Evolutionary conservation across 2,888 invertebrate genomes (phyloP), one percentile per base, ranked within the genome.

Genomic region (Thumatha senex): DNA sequence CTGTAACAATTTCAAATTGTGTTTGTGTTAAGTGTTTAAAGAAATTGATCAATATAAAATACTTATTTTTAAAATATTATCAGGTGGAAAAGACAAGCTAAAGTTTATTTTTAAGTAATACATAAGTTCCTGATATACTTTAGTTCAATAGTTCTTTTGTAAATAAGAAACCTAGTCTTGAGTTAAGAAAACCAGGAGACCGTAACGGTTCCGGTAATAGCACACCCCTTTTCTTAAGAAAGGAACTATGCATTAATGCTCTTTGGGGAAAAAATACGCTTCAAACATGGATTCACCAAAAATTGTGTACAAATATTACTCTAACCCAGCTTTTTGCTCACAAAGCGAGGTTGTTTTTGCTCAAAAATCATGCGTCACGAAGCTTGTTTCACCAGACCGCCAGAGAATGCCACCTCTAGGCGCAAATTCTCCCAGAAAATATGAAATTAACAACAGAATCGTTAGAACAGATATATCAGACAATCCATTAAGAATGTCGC

Each of bases 281-380:
- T 78, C 74, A 34, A 65, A 67, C 44, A 91, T 92, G 92, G 90
- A 92, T 59, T 92, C 92, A 14, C 92, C 92, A 30, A 92, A 90
- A 74, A 92, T 92, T 8, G 82, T 92, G 1, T 92, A 92, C 74
- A 93, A 94, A 80, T 95, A 95, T 68, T 96, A 96, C 71, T 94
- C 95, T 7, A 96, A 96, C 76, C 96, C 96, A 47, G 96, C 96
- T 0, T 96, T 96, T 76, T 96, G 95, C 76, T 94, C 95, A 29
- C 94, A 95, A 82, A 96, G 96, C 76, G 96, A 96, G 73, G 94
- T 83, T 61, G 70, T 87, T 30, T 92, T 86, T 53, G 80, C 80
- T 9, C 89, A 92, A 56, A 90, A 90, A 46, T 78, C 80, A 72
- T 84, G 86, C 35, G 65, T 82, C 9, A 79, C 82, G 0, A 84